Conservation (phyloP, 2,888 invertebrate genomes). For the Crossocerus cetratus region DNA sequence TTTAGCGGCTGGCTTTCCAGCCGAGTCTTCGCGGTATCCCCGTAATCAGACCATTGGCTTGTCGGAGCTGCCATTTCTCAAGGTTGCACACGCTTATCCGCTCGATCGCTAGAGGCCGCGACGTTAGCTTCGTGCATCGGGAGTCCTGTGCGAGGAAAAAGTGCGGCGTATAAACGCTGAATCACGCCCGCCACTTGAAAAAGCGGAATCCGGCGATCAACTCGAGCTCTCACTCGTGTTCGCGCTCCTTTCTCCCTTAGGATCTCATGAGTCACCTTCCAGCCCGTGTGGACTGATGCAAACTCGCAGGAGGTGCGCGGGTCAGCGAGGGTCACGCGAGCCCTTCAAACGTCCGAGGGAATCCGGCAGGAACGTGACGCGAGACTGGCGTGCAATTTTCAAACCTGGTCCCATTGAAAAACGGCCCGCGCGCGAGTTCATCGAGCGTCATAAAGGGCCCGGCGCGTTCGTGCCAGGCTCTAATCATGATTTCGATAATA, state of each 20-base stretch:
- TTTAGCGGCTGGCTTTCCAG: too few species aligned
- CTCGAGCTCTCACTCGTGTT: conserved; percentile 3
- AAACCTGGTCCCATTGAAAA: conserved; percentile 49
- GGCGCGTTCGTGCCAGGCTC: neutral
- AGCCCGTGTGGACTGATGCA: conserved; percentile 54
- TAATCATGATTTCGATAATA: neutral
- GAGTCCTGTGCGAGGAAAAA: neutral
- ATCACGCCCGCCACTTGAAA: conserved; percentile 29
- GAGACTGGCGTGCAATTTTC: conserved; percentile 62
- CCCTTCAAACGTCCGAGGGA: conserved; percentile 49
- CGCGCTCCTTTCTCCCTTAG: conserved; percentile 3
- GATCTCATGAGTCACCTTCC: conserved; percentile 42
- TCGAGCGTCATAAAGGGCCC: neutral
- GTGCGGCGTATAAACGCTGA: conserved; percentile 37
- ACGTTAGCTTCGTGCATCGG: conserved; percentile 8
- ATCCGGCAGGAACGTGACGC: conserved; percentile 43
- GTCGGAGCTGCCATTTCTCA: conserved; percentile 21
- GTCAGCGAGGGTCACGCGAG: conserved; percentile 53
- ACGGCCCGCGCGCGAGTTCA: neutral
- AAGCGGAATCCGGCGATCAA: conserved; percentile 31
- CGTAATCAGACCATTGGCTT: conserved; percentile 26
- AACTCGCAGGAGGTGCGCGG: conserved; percentile 39
- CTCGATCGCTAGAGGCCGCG: neutral
- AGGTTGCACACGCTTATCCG: conserved; percentile 3
- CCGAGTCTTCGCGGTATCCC: neutral